A percentile compares a stretch with the other conserved stretches of the same genome.
Conservation (phyloP, 2,888 invertebrate species). For the Nemotelus pantherinus region DNA sequence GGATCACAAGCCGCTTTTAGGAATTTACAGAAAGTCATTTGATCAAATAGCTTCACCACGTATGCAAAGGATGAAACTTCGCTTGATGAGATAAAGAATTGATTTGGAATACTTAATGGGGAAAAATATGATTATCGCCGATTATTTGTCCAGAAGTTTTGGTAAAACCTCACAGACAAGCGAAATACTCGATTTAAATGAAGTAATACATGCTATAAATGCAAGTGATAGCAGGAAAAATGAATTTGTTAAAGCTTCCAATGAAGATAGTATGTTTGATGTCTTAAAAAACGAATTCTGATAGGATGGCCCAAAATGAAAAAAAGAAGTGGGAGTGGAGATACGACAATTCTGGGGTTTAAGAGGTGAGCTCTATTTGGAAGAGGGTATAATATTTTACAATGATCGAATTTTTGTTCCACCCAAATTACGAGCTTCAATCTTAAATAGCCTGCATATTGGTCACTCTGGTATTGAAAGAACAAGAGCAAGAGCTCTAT, state of each 20-base stretch:
- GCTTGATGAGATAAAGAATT: constrained; percentile 36
- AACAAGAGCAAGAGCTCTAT: too few species aligned
- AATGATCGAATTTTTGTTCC: neutral
- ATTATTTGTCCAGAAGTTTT: constrained; percentile 32
- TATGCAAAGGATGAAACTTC: constrained; percentile 23
- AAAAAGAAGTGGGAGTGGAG: neutral
- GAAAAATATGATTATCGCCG: constrained; percentile 42
- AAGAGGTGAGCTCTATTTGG: constrained; percentile 26
- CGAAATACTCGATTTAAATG: neutral
- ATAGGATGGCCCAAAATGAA: neutral
- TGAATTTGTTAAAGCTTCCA: neutral
- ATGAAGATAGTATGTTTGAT: neutral
- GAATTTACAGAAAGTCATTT: too few species aligned
- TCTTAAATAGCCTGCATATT: too few species aligned
- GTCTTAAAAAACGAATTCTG: too few species aligned
- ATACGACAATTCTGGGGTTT: constrained; percentile 18
- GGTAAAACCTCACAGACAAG: constrained; percentile 9
- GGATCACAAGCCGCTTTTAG: too few species aligned
- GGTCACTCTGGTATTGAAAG: too few species aligned
- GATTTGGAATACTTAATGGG: constrained; percentile 34
- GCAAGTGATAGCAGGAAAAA: constrained; percentile 13
- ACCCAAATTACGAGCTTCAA: too few species aligned
- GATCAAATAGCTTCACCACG: neutral
- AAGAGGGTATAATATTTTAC: neutral
- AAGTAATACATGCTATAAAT: constrained; percentile 7